Evolutionary conservation across 2,113 vertebrate genomes (phyloP).

Genomic region (Myrmophylax atrothorax): DNA sequence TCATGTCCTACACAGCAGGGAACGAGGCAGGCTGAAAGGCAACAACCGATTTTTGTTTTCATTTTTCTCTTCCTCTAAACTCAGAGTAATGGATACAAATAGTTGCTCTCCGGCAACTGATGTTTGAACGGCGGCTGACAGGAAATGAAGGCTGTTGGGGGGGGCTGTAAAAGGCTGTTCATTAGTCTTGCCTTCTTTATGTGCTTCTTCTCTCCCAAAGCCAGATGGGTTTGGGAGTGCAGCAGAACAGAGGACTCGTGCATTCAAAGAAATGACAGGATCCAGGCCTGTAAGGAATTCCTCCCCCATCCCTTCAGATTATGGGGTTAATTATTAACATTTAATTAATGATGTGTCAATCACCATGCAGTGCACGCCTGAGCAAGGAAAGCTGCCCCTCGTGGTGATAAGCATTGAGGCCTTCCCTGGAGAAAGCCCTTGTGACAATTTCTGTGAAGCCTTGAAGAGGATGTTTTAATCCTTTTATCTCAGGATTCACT

Average conservation of each 20-base stretch:
- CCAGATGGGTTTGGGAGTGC: neutral
- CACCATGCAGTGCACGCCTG: neutral
- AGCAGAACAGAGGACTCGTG: neutral
- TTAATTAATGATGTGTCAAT: constrained; percentile 41
- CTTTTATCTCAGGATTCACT: constrained; percentile 15
- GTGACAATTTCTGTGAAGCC: neutral
- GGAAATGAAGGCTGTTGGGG: neutral
- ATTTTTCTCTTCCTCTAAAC: neutral
- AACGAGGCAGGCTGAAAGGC: neutral
- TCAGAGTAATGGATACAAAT: neutral
- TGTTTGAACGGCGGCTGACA: neutral
- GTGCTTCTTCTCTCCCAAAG: neutral
- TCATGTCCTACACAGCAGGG: neutral
- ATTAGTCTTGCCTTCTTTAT: neutral
- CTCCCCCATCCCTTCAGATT: neutral
- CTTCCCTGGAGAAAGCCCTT: neutral
- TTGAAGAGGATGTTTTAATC: neutral
- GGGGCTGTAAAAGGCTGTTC: neutral
- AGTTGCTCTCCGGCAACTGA: neutral
- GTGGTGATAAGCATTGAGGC: neutral
- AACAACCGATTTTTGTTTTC: too few relatives aligned
- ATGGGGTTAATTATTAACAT: constrained; percentile 48
- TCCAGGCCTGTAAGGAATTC: neutral
- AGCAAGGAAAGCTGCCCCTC: neutral
- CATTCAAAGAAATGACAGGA: neutral